Percentiles rank a stretch among this genome's conserved stretches.
phyloP scores from a whole-genome alignment of 2,888 invertebrate species.

The Agrenia bidenticulata region DNA sequence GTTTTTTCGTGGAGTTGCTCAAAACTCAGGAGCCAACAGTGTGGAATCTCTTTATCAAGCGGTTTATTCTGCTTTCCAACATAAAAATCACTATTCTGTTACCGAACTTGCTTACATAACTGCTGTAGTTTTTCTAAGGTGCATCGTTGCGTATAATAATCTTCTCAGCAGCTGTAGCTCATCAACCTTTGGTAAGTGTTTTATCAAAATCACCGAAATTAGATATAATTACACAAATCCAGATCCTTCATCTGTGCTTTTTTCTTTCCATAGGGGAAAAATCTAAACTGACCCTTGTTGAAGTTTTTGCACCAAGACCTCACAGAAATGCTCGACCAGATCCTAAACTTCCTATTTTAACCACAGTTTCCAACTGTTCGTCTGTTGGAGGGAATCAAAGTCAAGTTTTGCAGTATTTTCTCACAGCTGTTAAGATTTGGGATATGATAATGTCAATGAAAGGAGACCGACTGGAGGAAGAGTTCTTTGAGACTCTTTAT shows the following conservation, averaged over 20 bases:
- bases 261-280: too few relatives aligned
- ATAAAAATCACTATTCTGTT: conserved; percentile 29
- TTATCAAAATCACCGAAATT: neutral
- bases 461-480: conserved; percentile 55
- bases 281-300: conserved; percentile 54
- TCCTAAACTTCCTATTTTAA: conserved; percentile 46
- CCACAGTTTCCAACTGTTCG: conserved; percentile 47
- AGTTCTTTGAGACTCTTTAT: conserved; percentile 38
- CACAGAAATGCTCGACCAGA: conserved; percentile 35
- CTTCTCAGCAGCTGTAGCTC: conserved; percentile 24
- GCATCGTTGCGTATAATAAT: conserved; percentile 42
- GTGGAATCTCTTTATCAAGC: conserved; percentile 41
- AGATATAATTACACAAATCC: too few relatives aligned
- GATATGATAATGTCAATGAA: conserved; percentile 68
- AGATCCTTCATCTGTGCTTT: too few relatives aligned
- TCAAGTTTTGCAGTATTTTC: conserved; percentile 65
- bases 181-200: conserved; percentile 26
- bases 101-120: conserved; percentile 46
- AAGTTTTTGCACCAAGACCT: conserved; percentile 53
- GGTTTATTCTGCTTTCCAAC: conserved; percentile 29
- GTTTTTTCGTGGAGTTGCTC: conserved; percentile 35
- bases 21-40: conserved; percentile 30
- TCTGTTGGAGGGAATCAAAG: conserved; percentile 51
- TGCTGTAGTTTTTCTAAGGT: conserved; percentile 45
- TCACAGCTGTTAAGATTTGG: conserved; percentile 83